Evolutionary conservation across 2,888 invertebrate genomes (phyloP), one percentile per base, ranked within the genome.

Genomic region (Sericinus montela): DNA sequence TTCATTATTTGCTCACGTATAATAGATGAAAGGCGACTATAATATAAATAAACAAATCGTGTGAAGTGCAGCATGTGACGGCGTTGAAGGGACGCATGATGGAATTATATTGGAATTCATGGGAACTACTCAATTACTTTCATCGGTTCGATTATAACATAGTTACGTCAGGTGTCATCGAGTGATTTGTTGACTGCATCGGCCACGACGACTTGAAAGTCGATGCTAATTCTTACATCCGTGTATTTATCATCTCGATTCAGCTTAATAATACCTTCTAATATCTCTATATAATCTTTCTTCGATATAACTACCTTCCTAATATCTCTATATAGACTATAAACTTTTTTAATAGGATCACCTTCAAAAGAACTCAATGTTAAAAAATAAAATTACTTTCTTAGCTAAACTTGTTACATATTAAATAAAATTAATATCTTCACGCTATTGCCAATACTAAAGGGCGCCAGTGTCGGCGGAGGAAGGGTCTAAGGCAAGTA

Each of bases 1-100:
- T 81, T 83, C 78, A 79, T 85, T 83, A 86, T 86, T 87, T 81
- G 74, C 80, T 82, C 85, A 86, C 84, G 81, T 82, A 80, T 74
- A 75, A 61, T 79, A 82, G 86, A 87, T 87, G 86, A 86, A 87
- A 86, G 85, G 81, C 76, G 72, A 67, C 71, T 76, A 80, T 71
- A 82, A 77, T 75, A 86, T 80, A 86, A 86, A 87, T 85, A 86
- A 85, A 87, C 80, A 66, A 78, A 80, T 77, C 69, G 75, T 78
- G 75, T 75, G 77, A 76, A 75, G 72, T 40, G 23, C 69, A 71
- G 64, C 65, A 74, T 73, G 68, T 62, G 68, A 72, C 69, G 68
- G 71, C 69, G 73, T 71, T 72, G 72, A 82, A 79, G 75, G 75
- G 73, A 72, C 68, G 68, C 67, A 62, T 70, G 75, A 80, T 64